Evolutionary conservation across 2,113 vertebrate genomes (phyloP).

Genomic region (Trochalopteron elliotii): DNA sequence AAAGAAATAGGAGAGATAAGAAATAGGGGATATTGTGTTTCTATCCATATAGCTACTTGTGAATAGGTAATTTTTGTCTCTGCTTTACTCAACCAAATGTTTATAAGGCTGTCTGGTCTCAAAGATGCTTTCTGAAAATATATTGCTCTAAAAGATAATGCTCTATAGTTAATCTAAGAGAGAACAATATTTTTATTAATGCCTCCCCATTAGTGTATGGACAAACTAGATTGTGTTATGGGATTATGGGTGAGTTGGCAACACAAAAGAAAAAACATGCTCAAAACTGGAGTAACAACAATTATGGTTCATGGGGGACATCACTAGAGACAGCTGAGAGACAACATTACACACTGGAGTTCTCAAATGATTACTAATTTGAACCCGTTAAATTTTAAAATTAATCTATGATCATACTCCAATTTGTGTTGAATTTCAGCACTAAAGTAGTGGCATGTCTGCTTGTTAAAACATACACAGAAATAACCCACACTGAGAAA

Average conservation of each 20-base stretch:
- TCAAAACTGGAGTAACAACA: background rate
- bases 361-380: background rate
- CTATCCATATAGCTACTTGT: slow-evolving; percentile 42
- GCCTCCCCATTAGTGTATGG: background rate
- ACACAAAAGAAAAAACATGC: background rate
- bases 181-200: slow-evolving; percentile 43
- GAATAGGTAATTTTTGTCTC: slow-evolving; percentile 62
- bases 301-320: background rate
- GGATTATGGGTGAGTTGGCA: background rate
- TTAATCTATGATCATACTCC: background rate
- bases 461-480: background rate
- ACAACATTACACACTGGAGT: background rate
- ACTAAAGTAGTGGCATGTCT: background rate
- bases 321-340: background rate
- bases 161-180: background rate
- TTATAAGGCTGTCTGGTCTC: slow-evolving; percentile 57
- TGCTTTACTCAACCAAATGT: slow-evolving; percentile 52
- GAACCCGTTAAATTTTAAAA: background rate
- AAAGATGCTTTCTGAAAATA: slow-evolving; percentile 40
- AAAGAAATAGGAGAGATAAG: background rate
- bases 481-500: background rate
- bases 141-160: background rate
- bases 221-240: slow-evolving; percentile 16
- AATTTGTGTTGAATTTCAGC: background rate
- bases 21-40: background rate